Conservation (phyloP, 2,797 vertebrate species). For the Triplophysa yarkandensis region DNA sequence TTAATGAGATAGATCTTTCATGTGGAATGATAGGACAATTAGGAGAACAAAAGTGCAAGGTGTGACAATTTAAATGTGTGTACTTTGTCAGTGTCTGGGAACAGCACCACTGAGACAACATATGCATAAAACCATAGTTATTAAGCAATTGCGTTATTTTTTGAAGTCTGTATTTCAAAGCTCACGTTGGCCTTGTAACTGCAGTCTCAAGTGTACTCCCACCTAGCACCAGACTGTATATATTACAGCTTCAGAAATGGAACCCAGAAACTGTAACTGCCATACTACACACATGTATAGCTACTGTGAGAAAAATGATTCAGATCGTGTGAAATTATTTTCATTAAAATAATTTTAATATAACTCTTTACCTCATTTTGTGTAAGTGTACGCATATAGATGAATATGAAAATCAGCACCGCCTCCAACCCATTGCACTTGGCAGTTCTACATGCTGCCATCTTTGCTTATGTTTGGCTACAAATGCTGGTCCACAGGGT, state of each 20-base stretch:
- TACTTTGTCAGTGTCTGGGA: conserved; percentile 83
- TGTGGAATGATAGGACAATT: conserved; percentile 82
- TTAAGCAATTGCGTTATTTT: conserved; percentile 59
- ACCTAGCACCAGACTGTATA: conserved; percentile 43
- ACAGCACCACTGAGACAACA: conserved; percentile 76
- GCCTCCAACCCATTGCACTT: no score
- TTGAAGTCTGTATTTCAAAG: conserved; percentile 63
- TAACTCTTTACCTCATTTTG: no score
- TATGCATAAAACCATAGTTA: conserved; percentile 67
- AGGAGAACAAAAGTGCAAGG: conserved; percentile 86
- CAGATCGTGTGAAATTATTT: background rate
- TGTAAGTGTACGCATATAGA: no score
- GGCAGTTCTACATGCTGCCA: no score
- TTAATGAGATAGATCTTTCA: conserved; percentile 84
- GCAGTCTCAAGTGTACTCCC: conserved; percentile 63
- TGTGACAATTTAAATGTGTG: conserved; percentile 84
- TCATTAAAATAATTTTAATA: no score
- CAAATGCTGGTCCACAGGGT: no score
- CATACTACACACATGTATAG: background rate
- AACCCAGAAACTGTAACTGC: background rate
- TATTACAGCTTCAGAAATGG: conserved; percentile 22
- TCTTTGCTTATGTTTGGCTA: no score
- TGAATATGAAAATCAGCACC: no score
- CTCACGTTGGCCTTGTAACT: conserved; percentile 49
- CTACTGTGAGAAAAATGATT: background rate